A percentile compares a stretch with the other conserved stretches of the same genome.
Conservation (phyloP, 2,797 vertebrate species). For the Pampus argenteus region DNA sequence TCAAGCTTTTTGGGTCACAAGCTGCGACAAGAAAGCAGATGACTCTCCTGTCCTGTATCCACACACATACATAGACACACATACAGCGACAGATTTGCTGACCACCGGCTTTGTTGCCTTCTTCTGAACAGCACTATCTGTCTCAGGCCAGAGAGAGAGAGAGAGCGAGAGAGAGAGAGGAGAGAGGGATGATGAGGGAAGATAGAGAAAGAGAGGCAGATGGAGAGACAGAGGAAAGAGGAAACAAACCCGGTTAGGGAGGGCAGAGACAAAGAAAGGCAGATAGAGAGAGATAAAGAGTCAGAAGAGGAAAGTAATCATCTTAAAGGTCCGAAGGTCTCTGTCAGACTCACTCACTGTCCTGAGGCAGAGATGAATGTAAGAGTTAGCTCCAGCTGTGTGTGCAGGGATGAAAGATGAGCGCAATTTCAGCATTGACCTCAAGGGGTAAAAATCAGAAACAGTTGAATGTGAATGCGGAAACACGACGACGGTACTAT, state of each 20-base stretch:
- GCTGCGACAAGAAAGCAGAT: slow-evolving; percentile 74
- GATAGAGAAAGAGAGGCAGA: too few species aligned
- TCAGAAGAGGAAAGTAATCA: slow-evolving; percentile 71
- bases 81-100: slow-evolving; percentile 63
- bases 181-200: slow-evolving; percentile 2
- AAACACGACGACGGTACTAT: slow-evolving; percentile 37
- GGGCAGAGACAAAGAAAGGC: slow-evolving; percentile 26
- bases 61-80: slow-evolving; percentile 23
- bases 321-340: slow-evolving; percentile 74
- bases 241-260: not conserved
- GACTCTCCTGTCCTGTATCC: slow-evolving; percentile 58
- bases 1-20: slow-evolving; percentile 80
- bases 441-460: slow-evolving; percentile 50
- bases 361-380: slow-evolving; percentile 65
- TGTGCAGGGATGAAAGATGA: slow-evolving; percentile 66
- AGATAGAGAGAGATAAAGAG: slow-evolving; percentile 60
- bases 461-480: slow-evolving; percentile 43
- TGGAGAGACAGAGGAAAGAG: not conserved
- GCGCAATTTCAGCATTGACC: slow-evolving; percentile 61
- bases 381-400: slow-evolving; percentile 53
- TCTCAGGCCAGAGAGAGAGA: slow-evolving; percentile 39
- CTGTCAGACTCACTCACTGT: slow-evolving; percentile 65
- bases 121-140: slow-evolving; percentile 50
- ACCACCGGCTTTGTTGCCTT: slow-evolving; percentile 63
- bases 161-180: not conserved